Conservation (phyloP, 2,113 vertebrate genomes). For the Aegotheles bennettii region DNA sequence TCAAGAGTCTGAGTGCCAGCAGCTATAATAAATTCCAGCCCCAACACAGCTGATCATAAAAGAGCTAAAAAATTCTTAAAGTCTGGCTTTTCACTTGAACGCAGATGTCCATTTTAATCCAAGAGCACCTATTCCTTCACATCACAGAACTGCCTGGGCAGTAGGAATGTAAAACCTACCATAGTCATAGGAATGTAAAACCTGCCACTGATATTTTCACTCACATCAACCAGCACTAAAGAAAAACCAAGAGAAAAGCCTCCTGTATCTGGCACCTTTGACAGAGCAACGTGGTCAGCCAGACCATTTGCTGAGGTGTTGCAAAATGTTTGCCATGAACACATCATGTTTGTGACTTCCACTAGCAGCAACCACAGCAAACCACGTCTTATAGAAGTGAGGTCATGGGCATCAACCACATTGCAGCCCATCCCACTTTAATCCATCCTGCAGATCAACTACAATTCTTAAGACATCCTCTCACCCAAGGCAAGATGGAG, state of each 20-base stretch:
- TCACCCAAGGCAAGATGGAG: background rate
- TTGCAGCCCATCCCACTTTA: background rate
- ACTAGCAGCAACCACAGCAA: background rate
- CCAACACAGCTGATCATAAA: background rate
- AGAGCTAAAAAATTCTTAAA: background rate
- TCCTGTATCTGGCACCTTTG: background rate
- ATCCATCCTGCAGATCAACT: background rate
- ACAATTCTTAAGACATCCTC: background rate
- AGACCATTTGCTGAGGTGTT: background rate
- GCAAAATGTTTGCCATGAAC: background rate
- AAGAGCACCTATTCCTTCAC: background rate
- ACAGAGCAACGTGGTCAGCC: background rate
- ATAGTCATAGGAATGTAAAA: background rate
- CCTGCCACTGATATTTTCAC: background rate
- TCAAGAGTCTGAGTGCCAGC: background rate
- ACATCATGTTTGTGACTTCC: background rate
- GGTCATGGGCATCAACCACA: background rate
- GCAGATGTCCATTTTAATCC: background rate
- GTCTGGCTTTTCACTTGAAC: background rate
- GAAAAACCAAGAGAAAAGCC: background rate
- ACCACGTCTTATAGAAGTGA: rapidly evolving
- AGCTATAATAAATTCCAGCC: background rate
- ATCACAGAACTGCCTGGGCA: background rate
- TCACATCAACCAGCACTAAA: background rate
- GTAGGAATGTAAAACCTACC: background rate